These are phyloP conservation scores for Phengaris arion DNA, from an alignment of 2,888 invertebrate species.

Conservation along the genomic window DNA sequence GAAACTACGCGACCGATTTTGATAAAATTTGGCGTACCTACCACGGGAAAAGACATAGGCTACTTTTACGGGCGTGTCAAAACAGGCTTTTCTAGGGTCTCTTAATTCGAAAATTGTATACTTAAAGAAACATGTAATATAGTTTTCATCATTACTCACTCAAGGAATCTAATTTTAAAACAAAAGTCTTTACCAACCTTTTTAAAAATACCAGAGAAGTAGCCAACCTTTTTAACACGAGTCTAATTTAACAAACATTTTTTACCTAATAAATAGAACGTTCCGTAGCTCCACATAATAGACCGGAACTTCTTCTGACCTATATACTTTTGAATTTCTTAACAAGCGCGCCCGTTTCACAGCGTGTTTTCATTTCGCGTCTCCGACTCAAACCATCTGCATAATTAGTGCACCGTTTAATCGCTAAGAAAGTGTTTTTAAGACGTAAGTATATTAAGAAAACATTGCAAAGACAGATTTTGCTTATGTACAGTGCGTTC, in stretches of 20 bases:
- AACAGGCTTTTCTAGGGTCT: too few relatives aligned
- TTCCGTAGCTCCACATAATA: conserved; percentile 17
- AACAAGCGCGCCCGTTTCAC: conserved; percentile 30
- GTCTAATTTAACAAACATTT: conserved; percentile 19
- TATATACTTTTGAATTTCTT: conserved; percentile 32
- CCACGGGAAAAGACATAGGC: too few relatives aligned
- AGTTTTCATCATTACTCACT: too few relatives aligned
- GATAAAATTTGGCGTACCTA: too few relatives aligned
- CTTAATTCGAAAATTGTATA: too few relatives aligned
- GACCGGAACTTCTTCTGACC: conserved; percentile 30
- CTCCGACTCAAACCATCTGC: conserved; percentile 30
- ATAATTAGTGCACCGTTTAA: conserved; percentile 30
- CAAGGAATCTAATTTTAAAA: too few relatives aligned
- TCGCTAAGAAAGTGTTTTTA: conserved; percentile 16
- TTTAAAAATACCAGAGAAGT: not conserved
- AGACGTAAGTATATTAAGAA: not conserved
- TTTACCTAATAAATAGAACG: conserved; percentile 28
- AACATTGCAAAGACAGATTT: not conserved
- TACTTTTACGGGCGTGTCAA: too few relatives aligned
- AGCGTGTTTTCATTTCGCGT: conserved; percentile 29
- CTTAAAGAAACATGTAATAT: too few relatives aligned
- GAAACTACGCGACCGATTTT: too few relatives aligned
- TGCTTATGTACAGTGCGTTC: not conserved
- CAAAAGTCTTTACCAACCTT: not conserved
- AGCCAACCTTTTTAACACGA: not conserved